Base-by-base conservation (phyloP, 2,797 vertebrate genomes). In the Neosalanx taihuensis region DNA sequence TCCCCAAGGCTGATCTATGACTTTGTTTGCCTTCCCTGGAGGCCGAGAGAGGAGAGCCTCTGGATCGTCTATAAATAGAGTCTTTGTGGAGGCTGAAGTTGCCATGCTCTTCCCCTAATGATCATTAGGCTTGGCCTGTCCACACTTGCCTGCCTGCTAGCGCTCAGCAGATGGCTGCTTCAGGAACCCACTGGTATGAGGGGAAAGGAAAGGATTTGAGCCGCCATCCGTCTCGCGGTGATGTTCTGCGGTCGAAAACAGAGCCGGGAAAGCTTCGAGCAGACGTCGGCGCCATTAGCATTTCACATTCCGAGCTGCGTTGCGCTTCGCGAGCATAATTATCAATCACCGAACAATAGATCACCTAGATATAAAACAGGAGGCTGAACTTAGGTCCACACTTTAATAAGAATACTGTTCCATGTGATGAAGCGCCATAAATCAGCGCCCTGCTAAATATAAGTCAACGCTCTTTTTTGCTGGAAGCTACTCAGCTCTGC, bases 321-420 rank as follows among this genome's bases (percentile, higher is more conserved):
- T 76, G 76, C 77, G 82, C 74, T 58, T 65, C 68, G 71, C 86
- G 79, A 83, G 80, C 79, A 65, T 81, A 72, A 4, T 76, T 84
- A 90, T 91, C 85, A 88, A 87, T 90, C 89, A 89, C 2, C 1
- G 58, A 67, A 77, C 82, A 72, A 30, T 86, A 84, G 84, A 82
- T 83, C 84, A 79, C 73, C 67, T 73, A 77, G 78, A 83, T 83
- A 77, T 77, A 69, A 81, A 79, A 79, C 76, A 85, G 77, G 79
- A 81, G 78, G 84, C 68, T 69, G 84, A 53, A 84, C 87, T 80
- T 58, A 73, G 81, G 83, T 85, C 88, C 85, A 63, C 65, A 77
- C 72, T 76, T 75, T 91, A 88, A 91, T 89, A 87, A 88, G 85
- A 85, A 89, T 88, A 90, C 75, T 77, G 80, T 88, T 86, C 83